Conservation (phyloP, 2,113 vertebrate genomes). For the Marmota monax region DNA sequence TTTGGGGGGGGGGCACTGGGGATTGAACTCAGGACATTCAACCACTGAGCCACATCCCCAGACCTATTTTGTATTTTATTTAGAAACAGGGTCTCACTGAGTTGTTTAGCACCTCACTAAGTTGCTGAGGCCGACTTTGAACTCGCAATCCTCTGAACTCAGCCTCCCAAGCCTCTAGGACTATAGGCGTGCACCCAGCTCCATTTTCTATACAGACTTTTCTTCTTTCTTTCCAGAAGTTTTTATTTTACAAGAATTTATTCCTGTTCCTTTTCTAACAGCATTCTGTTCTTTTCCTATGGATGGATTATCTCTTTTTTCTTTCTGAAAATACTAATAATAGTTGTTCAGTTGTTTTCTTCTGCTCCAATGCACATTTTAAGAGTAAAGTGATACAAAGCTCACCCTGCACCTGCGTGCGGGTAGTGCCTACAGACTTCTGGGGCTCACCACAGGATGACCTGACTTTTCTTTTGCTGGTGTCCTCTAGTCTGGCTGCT, state of each 20-base stretch:
- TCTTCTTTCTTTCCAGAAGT: background rate
- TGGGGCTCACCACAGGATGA: background rate
- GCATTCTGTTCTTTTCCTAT: background rate
- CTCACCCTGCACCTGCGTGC: background rate
- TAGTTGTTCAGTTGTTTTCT: slow-evolving; percentile 3
- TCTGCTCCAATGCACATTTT: background rate
- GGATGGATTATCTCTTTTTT: background rate
- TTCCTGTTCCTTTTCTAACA: background rate
- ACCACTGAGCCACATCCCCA: too few relatives aligned
- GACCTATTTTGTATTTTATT: too few relatives aligned
- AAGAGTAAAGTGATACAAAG: background rate
- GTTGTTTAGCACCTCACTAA: too few relatives aligned
- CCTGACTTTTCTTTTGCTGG: background rate
- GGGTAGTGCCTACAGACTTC: background rate
- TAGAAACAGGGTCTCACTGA: too few relatives aligned
- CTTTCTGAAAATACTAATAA: slow-evolving; percentile 12
- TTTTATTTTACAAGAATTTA: slow-evolving; percentile 36
- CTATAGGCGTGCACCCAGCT: too few relatives aligned
- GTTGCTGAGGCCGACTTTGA: too few relatives aligned
- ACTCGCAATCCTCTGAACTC: rapidly evolving
- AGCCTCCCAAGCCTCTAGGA: too few relatives aligned
- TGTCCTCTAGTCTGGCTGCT: background rate
- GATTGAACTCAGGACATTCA: too few relatives aligned
- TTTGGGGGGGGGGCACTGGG: too few relatives aligned
- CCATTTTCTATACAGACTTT: background rate